A percentile compares a stretch with the other conserved stretches of the same genome.
Evolutionary conservation across 64 coral and sea anemone species (phyloP).

Genomic region (Hydrozoanthus tunicans): DNA sequence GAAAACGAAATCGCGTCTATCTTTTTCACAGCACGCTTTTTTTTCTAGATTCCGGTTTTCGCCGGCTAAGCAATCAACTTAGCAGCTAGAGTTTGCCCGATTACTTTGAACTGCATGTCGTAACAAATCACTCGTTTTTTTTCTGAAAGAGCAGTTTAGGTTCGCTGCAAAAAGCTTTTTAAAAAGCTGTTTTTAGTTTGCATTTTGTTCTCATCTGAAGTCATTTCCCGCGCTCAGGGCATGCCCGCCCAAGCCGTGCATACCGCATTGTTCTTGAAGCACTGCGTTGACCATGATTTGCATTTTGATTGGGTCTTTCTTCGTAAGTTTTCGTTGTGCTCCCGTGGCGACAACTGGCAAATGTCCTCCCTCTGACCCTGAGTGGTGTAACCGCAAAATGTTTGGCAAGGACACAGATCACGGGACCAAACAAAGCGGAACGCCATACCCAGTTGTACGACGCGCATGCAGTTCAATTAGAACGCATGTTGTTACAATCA

Average conservation of each 20-base stretch:
- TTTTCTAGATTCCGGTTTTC: neutral
- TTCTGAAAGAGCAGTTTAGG: neutral
- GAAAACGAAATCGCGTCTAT: neutral
- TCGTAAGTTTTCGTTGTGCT: neutral
- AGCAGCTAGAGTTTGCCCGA: too few species aligned
- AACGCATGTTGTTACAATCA: neutral
- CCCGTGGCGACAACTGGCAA: conserved; percentile 22
- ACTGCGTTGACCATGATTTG: neutral
- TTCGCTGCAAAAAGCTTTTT: neutral
- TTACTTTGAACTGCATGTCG: too few species aligned
- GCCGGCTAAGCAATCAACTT: too few species aligned
- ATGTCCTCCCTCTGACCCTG: conserved; percentile 7
- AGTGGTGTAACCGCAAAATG: conserved; percentile 3
- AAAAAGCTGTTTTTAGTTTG: neutral
- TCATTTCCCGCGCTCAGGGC: neutral
- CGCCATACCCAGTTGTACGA: neutral
- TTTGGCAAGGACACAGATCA: conserved; percentile 43
- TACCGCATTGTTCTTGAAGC: too few species aligned
- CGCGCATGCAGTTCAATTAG: neutral
- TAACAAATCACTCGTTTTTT: too few species aligned
- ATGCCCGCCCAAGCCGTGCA: neutral
- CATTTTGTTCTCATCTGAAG: neutral
- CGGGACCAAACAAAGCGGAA: conserved; percentile 23
- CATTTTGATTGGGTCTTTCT: neutral
- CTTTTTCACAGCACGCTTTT: neutral